Evolutionary conservation across 1,140 invertebrate genomes (phyloP), one percentile per base, ranked within the genome.

Genomic region (Formica exsecta): DNA sequence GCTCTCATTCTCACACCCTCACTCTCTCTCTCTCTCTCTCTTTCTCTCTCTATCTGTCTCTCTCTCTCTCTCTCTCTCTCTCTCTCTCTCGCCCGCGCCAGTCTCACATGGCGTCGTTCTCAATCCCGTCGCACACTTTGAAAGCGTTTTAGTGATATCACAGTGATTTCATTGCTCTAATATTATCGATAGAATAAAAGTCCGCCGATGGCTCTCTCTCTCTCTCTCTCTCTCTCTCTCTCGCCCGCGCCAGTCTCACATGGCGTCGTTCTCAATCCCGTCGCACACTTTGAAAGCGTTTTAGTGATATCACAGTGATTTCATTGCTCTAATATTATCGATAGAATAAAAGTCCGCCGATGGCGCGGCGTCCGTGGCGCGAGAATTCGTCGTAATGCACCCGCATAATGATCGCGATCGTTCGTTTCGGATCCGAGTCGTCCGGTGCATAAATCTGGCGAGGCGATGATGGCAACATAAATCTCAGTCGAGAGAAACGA

Each of bases 91-190:
- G 66, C 62, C n/a, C 41, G 51, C 66, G 86, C 48, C 80, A 71
- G 62, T 75, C 65, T 44, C 51, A 68, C 68, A 51, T 64, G 44
- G 44, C 79, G 32, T 61, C 77, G 66, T 90, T 91, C 87, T 93
- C 92, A 91, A 93, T 91, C 90, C 93, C 92, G 88, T 92, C 91
- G 92, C 92, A 94, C 92, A 94, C 89, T 92, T 95, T 94, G 92
- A 95, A 95, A 95, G 94, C 94, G 94, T 94, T 95, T 95, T 94
- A 95, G 94, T 94, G 94, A 95, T 95, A 95, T 95, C 94, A 95
- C 94, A 95, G 94, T 95, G 94, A 95, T 94, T 95, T 95, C 94
- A 95, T 95, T 95, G 94, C 94, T 95, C 94, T 94, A 95, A 95
- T 95, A 94, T 94, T 94, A 95, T 95, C 92, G 91, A 94, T 94